phyloP scores from a whole-genome alignment of 1,140 invertebrate species.

The Penaeus japonicus region DNA sequence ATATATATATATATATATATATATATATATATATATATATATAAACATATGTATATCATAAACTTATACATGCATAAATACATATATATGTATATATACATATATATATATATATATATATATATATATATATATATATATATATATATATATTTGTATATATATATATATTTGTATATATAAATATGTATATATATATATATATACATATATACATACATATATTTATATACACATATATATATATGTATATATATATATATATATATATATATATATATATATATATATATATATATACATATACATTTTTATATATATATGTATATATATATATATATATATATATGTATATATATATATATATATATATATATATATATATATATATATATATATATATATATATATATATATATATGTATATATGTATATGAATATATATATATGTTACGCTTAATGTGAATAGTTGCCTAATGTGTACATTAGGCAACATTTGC shows the following conservation, averaged over 20 bases:
- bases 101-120: background rate
- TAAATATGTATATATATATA: slow-evolving; percentile 2
- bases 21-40: slow-evolving; percentile 6
- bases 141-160: background rate
- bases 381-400: background rate
- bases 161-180: background rate
- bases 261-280: background rate
- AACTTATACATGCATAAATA: background rate
- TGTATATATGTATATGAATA: background rate
- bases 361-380: background rate
- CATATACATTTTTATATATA: background rate
- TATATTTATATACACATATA: background rate
- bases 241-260: background rate
- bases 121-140: background rate
- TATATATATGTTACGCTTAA: background rate
- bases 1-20: background rate
- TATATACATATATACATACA: background rate
- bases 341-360: background rate
- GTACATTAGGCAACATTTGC: too few relatives aligned
- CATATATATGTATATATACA: background rate
- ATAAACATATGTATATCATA: background rate
- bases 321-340: too few relatives aligned
- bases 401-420: background rate
- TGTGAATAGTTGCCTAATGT: too few relatives aligned
- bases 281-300: background rate